A percentile compares a stretch with the other conserved stretches of the same genome.
These are phyloP conservation scores for Apodemia duryi DNA, from an alignment of 2,888 invertebrate genomes.

Conservation along the genomic window DNA sequence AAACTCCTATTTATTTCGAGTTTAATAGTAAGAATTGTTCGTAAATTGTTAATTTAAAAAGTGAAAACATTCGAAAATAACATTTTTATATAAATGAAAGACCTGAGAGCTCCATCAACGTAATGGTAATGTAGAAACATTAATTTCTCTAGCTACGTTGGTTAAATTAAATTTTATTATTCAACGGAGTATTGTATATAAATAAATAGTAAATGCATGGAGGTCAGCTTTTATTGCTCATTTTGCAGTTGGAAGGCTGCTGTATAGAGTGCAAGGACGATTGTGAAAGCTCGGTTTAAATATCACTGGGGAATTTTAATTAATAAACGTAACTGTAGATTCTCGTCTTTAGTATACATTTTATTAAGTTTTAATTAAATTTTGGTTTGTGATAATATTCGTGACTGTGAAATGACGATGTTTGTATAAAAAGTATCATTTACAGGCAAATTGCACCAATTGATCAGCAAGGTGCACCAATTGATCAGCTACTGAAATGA, in stretches of 20 bases:
- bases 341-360: not conserved
- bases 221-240: conserved; percentile 26
- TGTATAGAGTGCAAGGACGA: conserved; percentile 22
- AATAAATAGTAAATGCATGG: conserved; percentile 10
- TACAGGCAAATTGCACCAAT: no score
- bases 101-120: not conserved
- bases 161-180: conserved; percentile 7
- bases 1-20: not conserved
- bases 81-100: not conserved
- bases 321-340: not conserved
- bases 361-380: not conserved
- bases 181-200: not conserved
- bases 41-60: not conserved
- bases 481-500: no score
- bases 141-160: not conserved
- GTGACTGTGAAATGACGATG: no score
- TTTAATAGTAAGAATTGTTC: not conserved
- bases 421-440: no score
- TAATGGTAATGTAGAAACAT: not conserved
- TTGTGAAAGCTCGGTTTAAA: conserved; percentile 6
- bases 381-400: not conserved
- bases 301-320: not conserved
- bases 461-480: no score
- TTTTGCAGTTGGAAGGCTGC: conserved; percentile 18
- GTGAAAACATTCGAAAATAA: not conserved